A percentile compares a stretch with the other conserved stretches of the same genome.
Conservation (phyloP, 64 coral and sea anemone species). For the Montipora sp. region DNA sequence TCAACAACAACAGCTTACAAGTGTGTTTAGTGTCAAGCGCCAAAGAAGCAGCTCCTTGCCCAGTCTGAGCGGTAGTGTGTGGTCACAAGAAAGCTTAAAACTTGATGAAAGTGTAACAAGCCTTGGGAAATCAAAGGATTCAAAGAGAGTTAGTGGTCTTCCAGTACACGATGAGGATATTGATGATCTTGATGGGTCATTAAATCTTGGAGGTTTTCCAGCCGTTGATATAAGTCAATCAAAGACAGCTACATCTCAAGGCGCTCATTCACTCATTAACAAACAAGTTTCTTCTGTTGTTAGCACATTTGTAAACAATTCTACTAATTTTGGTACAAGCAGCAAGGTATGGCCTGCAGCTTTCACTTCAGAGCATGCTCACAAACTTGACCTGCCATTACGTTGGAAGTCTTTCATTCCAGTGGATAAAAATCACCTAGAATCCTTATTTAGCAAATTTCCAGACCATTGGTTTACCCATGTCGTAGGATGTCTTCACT, state of each 20-base stretch:
- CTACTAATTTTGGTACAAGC: neutral
- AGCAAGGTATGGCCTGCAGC: neutral
- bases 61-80: conserved; percentile 80
- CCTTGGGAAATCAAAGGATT: conserved; percentile 21
- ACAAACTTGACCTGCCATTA: conserved; percentile 67
- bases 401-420: conserved; percentile 74
- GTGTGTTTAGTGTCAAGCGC: neutral
- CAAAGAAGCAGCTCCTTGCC: conserved; percentile 81
- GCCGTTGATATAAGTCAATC: conserved; percentile 57
- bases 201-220: conserved; percentile 78
- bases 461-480: conserved; percentile 72
- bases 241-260: neutral
- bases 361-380: conserved; percentile 59
- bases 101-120: conserved; percentile 42
- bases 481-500: conserved; percentile 52
- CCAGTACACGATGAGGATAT: conserved; percentile 20
- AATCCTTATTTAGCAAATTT: conserved; percentile 63
- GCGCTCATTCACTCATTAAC: neutral
- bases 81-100: conserved; percentile 86
- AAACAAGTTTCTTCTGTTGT: neutral
- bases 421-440: conserved; percentile 35
- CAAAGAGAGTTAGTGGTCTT: conserved; percentile 38
- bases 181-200: conserved; percentile 56
- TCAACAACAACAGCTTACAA: neutral
- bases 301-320: neutral